Base-by-base conservation (phyloP, 2,113 vertebrate genomes). In the Takifugu flavidus region DNA sequence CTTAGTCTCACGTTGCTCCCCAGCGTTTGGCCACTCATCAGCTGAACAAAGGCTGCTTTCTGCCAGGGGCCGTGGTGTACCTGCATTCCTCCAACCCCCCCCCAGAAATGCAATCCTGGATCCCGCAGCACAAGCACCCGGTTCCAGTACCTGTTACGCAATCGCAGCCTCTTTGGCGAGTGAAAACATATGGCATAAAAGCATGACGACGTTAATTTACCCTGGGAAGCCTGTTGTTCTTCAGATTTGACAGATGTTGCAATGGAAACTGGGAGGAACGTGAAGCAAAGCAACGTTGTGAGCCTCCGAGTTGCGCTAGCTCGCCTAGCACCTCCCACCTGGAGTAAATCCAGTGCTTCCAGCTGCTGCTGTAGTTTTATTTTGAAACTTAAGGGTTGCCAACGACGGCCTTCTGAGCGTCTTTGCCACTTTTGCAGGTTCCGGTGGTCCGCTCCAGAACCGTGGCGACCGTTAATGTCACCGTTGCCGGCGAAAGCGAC, bases 401-500 rank as follows among this genome's bases (percentile, higher is more conserved):
- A 6, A 5, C 5, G 29, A 2, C 29, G 29, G 29, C 5, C 5
- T 31, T 26, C 6, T 67, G 60, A 64, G 25, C 51, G 25, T 72
- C 49, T 61, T 42, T 57, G 13, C 4, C 74, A 13, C 7, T 53
- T 0, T 69, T 59, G 2, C 66, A 92, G 90, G 85, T 89, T n/a
- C 90, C 91, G 1, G 0, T 5, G 1, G 87, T 89, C 25, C 15
- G 0, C 1, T 1, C 0, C 2, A 61, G 31, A 0, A 78, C 74
- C 1, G 79, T 86, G 29, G 84, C 78, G 10, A 34, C 31, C 1
- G 4, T 90, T 4, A 29, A n/a, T 4, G 62, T 88, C 29, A 50
- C 4, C 0, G 13, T 90, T 53, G 8, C 52, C n/a, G 75, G 69
- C 0, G 26, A 15, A 13, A 54, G 3, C 1, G 31, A 1, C 3